Evolutionary conservation across 2,888 invertebrate genomes (phyloP).

Genomic region (Lochmaea crataegi): DNA sequence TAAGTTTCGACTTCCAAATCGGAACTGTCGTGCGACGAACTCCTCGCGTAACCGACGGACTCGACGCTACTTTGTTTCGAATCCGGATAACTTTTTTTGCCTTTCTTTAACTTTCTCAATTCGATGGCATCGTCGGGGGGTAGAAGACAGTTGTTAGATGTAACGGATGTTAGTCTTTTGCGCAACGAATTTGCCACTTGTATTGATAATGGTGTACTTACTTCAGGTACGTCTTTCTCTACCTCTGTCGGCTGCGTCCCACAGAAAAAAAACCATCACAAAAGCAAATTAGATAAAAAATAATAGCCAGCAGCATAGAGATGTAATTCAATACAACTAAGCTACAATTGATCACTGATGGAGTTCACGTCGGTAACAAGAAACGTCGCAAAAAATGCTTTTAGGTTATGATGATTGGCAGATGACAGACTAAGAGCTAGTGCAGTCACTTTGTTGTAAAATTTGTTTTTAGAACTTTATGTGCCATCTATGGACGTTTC

Average conservation of each 20-base stretch:
- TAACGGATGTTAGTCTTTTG: conserved; percentile 48
- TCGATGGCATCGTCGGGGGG: conserved; percentile 49
- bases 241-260: conserved; percentile 64
- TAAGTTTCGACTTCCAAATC: conserved; percentile 58
- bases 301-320: background rate
- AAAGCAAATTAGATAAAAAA: conserved; percentile 47
- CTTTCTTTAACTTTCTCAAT: conserved; percentile 50
- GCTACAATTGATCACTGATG: conserved; percentile 2
- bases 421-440: no score
- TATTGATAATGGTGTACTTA: conserved; percentile 63
- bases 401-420: no score
- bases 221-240: conserved; percentile 61
- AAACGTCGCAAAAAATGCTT: no score
- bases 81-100: conserved; percentile 38
- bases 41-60: conserved; percentile 53
- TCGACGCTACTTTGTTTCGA: conserved; percentile 57
- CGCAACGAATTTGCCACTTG: conserved; percentile 53
- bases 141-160: conserved; percentile 38
- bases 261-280: conserved; percentile 47
- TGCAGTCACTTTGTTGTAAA: no score
- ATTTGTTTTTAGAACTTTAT: no score
- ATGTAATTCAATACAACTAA: background rate
- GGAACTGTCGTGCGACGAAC: conserved; percentile 59
- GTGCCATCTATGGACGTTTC: no score
- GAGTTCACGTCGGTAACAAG: background rate